A percentile compares a stretch with the other conserved stretches of the same genome.
Conservation (phyloP, 2,888 invertebrate genomes). For the Ichneumon xanthorius region DNA sequence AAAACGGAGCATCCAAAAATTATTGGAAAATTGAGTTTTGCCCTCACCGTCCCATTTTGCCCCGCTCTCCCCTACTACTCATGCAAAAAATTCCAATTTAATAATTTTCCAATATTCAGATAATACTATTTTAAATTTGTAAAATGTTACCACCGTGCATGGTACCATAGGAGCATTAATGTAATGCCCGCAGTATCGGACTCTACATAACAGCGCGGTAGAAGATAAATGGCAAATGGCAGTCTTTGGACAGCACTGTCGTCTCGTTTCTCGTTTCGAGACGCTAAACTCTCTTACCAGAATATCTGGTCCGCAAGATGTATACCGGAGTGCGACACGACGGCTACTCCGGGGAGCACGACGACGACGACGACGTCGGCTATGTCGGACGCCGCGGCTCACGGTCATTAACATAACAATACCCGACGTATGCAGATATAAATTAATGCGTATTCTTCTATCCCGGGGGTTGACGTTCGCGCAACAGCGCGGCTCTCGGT, state of each 20-base stretch:
- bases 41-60: too few relatives aligned
- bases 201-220: too few relatives aligned
- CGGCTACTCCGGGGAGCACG: not conserved
- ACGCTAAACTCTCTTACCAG: slow-evolving; percentile 70
- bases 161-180: too few relatives aligned
- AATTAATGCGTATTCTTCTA: slow-evolving; percentile 84
- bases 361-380: slow-evolving; percentile 8
- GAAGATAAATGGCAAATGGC: slow-evolving; percentile 15
- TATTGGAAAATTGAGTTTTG: too few relatives aligned
- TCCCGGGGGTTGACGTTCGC: slow-evolving; percentile 78
- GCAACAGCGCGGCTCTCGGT: slow-evolving; percentile 64
- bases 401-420: slow-evolving; percentile 83
- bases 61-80: too few relatives aligned
- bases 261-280: slow-evolving; percentile 46
- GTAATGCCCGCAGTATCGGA: too few relatives aligned
- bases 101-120: too few relatives aligned
- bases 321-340: slow-evolving; percentile 5
- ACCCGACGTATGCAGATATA: slow-evolving; percentile 82
- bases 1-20: too few relatives aligned
- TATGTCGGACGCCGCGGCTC: slow-evolving; percentile 57
- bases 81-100: too few relatives aligned
- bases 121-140: too few relatives aligned
- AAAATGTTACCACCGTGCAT: too few relatives aligned
- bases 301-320: slow-evolving; percentile 73
- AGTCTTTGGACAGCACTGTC: slow-evolving; percentile 1